These are phyloP conservation scores for Rhabditoides inermis DNA, from an alignment of 2,888 invertebrate species.

Conservation along the genomic window DNA sequence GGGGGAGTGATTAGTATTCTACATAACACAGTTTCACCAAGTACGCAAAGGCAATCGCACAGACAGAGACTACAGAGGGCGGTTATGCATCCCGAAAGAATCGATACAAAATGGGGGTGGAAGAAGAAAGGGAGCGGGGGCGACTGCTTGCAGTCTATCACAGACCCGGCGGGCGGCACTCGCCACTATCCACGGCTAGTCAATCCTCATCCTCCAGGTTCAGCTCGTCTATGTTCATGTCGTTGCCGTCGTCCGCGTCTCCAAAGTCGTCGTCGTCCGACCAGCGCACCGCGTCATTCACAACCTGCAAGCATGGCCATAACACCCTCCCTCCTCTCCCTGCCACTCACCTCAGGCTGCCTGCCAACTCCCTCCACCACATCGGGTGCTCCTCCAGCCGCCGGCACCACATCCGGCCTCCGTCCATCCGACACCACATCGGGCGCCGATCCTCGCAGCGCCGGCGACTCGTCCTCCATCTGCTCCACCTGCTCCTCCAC, in stretches of 20 bases:
- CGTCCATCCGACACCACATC: slow-evolving; percentile 16
- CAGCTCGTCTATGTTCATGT: slow-evolving; percentile 30
- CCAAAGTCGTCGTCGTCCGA: slow-evolving; percentile 40
- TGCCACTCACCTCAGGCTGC: slow-evolving; percentile 24
- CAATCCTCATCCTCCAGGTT: slow-evolving; percentile 46
- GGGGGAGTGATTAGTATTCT: no score
- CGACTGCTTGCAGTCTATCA: no score
- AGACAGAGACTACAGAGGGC: no score
- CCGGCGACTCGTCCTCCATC: slow-evolving; percentile 8
- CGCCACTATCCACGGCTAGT: slow-evolving; percentile 34
- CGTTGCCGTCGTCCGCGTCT: slow-evolving; percentile 31
- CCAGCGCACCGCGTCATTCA: slow-evolving; percentile 18
- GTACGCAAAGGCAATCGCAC: no score
- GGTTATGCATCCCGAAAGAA: no score
- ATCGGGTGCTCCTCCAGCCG: slow-evolving; percentile 17
- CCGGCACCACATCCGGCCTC: slow-evolving; percentile 19
- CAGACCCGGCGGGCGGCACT: no score
- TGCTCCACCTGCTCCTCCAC: slow-evolving; percentile 8
- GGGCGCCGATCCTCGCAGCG: slow-evolving; percentile 8
- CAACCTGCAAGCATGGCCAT: slow-evolving; percentile 9
- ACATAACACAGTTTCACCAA: no score
- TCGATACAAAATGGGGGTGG: no score
- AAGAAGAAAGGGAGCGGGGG: no score
- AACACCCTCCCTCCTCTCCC: slow-evolving; percentile 29
- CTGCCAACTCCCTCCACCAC: slow-evolving; percentile 8